Evolutionary conservation across 1,140 invertebrate genomes (phyloP).

Genomic region (Phymastichus coffea): DNA sequence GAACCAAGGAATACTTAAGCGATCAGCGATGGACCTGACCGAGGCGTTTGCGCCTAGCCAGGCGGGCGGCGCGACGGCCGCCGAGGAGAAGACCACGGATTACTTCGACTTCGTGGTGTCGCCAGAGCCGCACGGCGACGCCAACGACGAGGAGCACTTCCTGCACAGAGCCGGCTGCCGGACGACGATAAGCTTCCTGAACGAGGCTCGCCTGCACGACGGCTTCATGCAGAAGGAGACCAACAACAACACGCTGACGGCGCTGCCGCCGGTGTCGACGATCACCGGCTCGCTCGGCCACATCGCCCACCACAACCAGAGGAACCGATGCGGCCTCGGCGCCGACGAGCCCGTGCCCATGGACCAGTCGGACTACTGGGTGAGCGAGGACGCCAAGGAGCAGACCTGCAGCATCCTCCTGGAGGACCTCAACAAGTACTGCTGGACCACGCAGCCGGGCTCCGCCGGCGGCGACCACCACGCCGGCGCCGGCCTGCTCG

Average conservation of each 20-base stretch:
- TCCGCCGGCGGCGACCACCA: conserved; percentile 12
- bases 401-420: conserved; percentile 70
- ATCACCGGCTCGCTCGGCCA: conserved; percentile 51
- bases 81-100: conserved; percentile 75
- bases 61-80: conserved; percentile 47
- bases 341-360: conserved; percentile 42
- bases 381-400: conserved; percentile 64
- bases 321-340: conserved; percentile 38
- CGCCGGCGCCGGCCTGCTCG: not conserved
- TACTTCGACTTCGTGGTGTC: conserved; percentile 86
- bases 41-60: conserved; percentile 65
- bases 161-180: conserved; percentile 43
- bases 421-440: conserved; percentile 79
- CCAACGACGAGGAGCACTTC: conserved; percentile 50
- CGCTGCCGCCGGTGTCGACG: conserved; percentile 48
- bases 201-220: conserved; percentile 37
- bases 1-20: too few relatives aligned
- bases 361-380: conserved; percentile 65
- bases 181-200: conserved; percentile 42
- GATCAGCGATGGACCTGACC: conserved; percentile 80
- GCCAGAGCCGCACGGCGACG: conserved; percentile 53
- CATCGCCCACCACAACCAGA: conserved; percentile 47
- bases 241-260: conserved; percentile 66
- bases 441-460: conserved; percentile 60
- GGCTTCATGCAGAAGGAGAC: conserved; percentile 63